Conservation (phyloP, 2,797 vertebrate genomes). For the Lemur catta region DNA sequence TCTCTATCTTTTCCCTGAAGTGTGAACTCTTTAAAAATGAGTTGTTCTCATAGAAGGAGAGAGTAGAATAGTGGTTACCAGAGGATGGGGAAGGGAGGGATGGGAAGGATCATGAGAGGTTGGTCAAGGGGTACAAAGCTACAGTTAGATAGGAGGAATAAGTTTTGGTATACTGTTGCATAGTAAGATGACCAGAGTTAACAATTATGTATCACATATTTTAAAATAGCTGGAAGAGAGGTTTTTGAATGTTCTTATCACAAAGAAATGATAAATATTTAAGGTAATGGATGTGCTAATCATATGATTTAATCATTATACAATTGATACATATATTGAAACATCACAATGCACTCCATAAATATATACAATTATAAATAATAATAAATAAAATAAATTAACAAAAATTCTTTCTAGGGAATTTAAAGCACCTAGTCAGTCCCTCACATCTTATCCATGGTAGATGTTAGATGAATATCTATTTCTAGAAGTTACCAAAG, state of each 20-base stretch:
- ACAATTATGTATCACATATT: background rate
- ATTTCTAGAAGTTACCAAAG: slow-evolving; percentile 10
- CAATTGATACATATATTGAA: background rate
- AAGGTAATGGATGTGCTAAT: background rate
- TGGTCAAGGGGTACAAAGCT: background rate
- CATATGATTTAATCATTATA: background rate
- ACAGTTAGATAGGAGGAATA: background rate
- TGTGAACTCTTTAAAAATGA: background rate
- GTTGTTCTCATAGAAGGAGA: background rate
- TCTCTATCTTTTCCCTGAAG: background rate
- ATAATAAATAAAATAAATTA: background rate
- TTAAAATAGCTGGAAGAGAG: background rate
- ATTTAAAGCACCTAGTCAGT: background rate
- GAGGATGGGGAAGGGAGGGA: background rate
- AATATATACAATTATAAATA: background rate
- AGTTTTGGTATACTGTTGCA: background rate
- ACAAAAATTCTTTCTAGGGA: background rate
- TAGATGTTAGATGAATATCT: background rate
- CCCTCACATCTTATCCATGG: background rate
- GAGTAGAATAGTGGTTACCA: background rate
- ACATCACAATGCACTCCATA: background rate
- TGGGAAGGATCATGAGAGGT: background rate
- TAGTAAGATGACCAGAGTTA: background rate
- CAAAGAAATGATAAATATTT: background rate
- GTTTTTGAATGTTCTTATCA: background rate